A percentile compares a stretch with the other conserved stretches of the same genome.
phyloP scores from a whole-genome alignment of 2,797 vertebrate genomes.

The Huso huso region DNA sequence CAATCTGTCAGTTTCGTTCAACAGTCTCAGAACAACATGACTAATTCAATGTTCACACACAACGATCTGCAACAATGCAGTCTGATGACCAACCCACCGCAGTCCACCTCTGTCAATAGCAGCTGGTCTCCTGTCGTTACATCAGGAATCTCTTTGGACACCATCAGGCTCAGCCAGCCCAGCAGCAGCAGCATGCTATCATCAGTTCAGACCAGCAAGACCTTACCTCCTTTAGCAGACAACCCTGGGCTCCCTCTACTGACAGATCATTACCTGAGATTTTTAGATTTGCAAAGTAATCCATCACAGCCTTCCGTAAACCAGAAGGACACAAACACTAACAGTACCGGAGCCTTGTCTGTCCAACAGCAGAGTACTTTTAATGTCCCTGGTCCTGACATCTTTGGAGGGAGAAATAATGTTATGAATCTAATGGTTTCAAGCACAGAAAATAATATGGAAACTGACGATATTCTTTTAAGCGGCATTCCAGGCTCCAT shows the following conservation, averaged over 20 bases:
- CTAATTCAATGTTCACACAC: conserved; percentile 17
- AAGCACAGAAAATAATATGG: conserved; percentile 43
- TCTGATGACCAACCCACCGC: conserved; percentile 32
- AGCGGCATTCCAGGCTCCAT: conserved; percentile 42
- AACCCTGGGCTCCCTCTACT: conserved; percentile 38
- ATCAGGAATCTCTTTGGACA: conserved; percentile 39
- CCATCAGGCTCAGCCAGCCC: conserved; percentile 38
- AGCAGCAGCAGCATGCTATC: conserved; percentile 28
- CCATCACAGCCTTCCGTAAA: conserved; percentile 25
- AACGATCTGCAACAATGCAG: conserved; percentile 23
- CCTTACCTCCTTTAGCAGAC: conserved; percentile 21
- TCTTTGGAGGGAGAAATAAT: conserved; percentile 34
- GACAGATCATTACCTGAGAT: conserved; percentile 46
- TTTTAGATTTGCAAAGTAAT: conserved; percentile 38
- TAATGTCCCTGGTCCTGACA: conserved; percentile 29
- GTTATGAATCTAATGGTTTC: conserved; percentile 29
- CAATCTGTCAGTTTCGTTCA: no score
- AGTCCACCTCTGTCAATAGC: conserved; percentile 27
- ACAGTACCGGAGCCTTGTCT: conserved; percentile 35
- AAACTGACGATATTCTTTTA: conserved; percentile 57
- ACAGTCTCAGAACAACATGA: no score
- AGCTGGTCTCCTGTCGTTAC: conserved; percentile 1
- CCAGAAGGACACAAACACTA: conserved; percentile 29
- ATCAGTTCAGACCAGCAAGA: conserved; percentile 11
- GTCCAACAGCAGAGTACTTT: conserved; percentile 41